A percentile compares a stretch with the other conserved stretches of the same genome.
Conservation (phyloP, 1,140 invertebrate genomes). For the Ptiloglossa arizonensis region DNA sequence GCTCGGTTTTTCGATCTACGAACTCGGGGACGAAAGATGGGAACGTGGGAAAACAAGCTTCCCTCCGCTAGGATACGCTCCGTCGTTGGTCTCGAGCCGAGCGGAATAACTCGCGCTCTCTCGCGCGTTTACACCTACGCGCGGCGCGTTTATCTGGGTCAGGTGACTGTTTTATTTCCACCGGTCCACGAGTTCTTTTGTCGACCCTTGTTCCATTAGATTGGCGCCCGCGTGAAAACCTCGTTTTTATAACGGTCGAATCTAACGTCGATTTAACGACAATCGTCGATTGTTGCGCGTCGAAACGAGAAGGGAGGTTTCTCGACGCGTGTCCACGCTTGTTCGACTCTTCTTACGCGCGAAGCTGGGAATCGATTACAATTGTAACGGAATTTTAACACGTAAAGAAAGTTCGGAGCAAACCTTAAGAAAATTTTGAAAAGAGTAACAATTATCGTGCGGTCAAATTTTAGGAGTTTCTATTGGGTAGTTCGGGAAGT, state of each 20-base stretch:
- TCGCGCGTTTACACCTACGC: conserved; percentile 55
- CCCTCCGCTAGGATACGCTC: conserved; percentile 17
- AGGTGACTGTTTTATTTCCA: conserved; percentile 58
- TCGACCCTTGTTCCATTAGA: neutral
- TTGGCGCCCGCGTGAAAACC: neutral
- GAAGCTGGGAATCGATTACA: too few relatives aligned
- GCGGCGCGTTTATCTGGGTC: conserved; percentile 53
- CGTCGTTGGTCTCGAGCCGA: conserved; percentile 27
- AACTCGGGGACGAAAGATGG: too few relatives aligned
- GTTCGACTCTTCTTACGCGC: too few relatives aligned
- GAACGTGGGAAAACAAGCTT: conserved; percentile 2
- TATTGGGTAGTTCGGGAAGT: too few relatives aligned
- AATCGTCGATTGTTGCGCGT: neutral
- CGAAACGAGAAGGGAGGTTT: too few relatives aligned
- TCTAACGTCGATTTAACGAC: neutral
- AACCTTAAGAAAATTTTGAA: too few relatives aligned
- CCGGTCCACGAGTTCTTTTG: conserved; percentile 25
- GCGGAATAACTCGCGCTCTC: conserved; percentile 48
- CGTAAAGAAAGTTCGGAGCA: too few relatives aligned
- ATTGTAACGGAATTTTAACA: too few relatives aligned
- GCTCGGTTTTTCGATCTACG: neutral
- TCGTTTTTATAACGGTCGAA: neutral
- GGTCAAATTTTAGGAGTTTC: too few relatives aligned
- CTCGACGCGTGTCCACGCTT: too few relatives aligned
- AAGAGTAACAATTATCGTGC: too few relatives aligned